These are phyloP conservation scores for Physocephala rufipes DNA, from an alignment of 2,888 invertebrate genomes.

Conservation along the genomic window DNA sequence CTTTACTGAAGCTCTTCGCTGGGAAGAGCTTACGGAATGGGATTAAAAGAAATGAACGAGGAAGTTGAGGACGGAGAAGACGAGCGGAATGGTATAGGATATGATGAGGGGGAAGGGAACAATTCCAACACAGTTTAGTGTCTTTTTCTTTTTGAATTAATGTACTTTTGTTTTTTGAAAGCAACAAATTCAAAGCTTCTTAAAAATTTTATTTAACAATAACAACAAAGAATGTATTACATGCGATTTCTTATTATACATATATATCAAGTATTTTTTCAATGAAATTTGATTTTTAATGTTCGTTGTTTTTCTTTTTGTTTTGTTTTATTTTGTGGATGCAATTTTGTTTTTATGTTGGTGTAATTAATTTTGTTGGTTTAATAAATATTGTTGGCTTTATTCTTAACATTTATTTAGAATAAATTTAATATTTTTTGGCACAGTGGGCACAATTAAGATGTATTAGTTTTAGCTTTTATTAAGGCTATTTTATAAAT, in stretches of 20 bases:
- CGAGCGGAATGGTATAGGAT: too few species aligned
- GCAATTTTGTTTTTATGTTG: too few species aligned
- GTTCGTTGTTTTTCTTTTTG: neutral
- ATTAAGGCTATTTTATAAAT: neutral
- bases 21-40: neutral
- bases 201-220: neutral
- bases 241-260: neutral
- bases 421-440: neutral
- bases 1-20: constrained; percentile 10
- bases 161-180: neutral
- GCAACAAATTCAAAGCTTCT: neutral
- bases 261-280: neutral
- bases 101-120: neutral
- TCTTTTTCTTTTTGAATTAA: neutral
- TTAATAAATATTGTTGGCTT: neutral
- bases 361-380: too few species aligned
- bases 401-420: neutral
- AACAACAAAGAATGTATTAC: too few species aligned
- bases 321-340: too few species aligned
- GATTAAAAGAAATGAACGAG: neutral
- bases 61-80: neutral
- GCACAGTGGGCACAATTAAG: neutral
- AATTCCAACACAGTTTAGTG: neutral
- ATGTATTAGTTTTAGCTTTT: neutral
- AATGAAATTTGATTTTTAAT: neutral